phyloP scores from a whole-genome alignment of 2,113 vertebrate species.

The Chloropsis hardwickii region DNA sequence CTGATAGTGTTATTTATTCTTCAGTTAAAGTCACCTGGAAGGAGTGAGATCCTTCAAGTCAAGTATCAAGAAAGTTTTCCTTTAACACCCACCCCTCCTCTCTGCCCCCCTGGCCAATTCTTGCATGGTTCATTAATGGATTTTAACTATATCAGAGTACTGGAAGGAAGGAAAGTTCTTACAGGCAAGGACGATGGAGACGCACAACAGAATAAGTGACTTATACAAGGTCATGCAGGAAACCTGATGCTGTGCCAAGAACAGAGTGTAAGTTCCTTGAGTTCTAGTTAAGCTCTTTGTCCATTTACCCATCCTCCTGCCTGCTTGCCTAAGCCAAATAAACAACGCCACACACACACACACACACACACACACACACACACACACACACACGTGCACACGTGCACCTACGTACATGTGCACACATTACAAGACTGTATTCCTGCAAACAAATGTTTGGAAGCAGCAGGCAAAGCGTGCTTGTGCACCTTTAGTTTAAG shows the following conservation, averaged over 20 bases:
- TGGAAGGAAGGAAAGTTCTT: conserved; percentile 30
- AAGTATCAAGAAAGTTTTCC: not conserved
- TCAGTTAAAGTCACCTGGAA: not conserved
- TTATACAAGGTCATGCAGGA: conserved; percentile 60
- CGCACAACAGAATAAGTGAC: conserved; percentile 30
- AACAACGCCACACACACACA: not conserved
- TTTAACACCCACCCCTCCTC: not conserved
- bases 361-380: not conserved
- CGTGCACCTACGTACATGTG: not conserved
- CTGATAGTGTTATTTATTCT: not conserved
- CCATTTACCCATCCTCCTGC: conserved; percentile 30
- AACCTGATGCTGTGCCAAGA: conserved; percentile 37
- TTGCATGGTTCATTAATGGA: not conserved
- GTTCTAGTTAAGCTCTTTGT: conserved; percentile 34
- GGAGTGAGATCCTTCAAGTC: not conserved
- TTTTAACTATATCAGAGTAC: not conserved
- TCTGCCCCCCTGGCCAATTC: not conserved
- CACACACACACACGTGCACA: not conserved
- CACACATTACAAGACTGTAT: not conserved
- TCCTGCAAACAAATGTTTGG: not conserved
- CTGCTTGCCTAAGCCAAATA: conserved; percentile 4
- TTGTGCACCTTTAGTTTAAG: not conserved
- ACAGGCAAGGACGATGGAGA: not conserved
- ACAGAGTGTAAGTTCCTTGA: conserved; percentile 49
- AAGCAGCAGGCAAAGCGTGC: not conserved